Evolutionary conservation across 2,888 invertebrate species (phyloP), one percentile per base, ranked within the genome.

Genomic region (Eristalis arbustorum): DNA sequence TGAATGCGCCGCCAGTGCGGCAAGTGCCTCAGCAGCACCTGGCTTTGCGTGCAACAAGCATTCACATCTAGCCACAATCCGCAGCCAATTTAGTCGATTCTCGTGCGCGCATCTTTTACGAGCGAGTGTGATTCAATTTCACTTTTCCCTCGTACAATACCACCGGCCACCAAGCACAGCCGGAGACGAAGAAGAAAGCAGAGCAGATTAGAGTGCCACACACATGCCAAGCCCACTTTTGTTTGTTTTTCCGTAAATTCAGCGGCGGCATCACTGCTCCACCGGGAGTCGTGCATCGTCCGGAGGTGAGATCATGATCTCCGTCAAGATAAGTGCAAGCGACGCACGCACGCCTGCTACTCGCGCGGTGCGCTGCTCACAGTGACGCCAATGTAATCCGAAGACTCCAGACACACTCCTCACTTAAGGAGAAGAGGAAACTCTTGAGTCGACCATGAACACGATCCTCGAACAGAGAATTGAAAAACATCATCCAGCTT

Each of bases 91-190:
- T 77, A 80, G 80, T n/a, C 28, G 57, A 62, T 68, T 76, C 71
- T 80, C 66, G 77, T 82, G 74, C 66, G 74, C 72, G 78, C 72
- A 73, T 76, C 76, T 73, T 72, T 81, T 73, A 59, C 28, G 13
- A 34, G 76, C 85, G 78, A 49, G 49, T 82, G 85, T 87, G 85
- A 82, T 71, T 82, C 74, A 82, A 87, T 87, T 87, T 87, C 85
- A 87, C 85, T 87, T 87, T 85, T 82, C 56, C 42, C 77, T 82
- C 69, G 49, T 64, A 82, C 61, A 11, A 3, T 5, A 25, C 10
- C 59, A 23, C 11, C 59, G 62, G 14, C 10, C 59, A 23, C 11
- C 59, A 56, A 28, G 8, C 59, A 8, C 11, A 13, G 62, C 31
- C 23, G 18, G 56, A 61, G 37, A 31, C 31, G 31, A 67, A 67